Conservation (phyloP, 2,797 vertebrate species). For the Myotis daubentonii region DNA sequence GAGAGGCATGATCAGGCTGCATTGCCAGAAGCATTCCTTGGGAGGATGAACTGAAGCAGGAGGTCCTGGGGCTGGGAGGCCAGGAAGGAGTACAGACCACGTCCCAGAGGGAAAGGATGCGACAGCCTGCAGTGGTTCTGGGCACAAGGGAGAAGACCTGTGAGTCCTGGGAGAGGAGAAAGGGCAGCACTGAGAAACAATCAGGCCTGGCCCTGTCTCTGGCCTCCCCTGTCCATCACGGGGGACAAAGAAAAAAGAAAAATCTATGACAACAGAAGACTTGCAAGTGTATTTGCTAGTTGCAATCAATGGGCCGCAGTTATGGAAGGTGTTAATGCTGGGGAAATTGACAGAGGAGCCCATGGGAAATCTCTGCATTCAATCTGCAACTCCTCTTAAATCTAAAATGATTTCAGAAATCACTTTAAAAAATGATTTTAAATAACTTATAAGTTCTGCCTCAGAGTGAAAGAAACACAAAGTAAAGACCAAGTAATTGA, state of each 20-base stretch:
- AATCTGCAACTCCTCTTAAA: background rate
- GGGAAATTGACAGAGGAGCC: too few relatives aligned
- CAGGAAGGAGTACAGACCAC: background rate
- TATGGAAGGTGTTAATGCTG: background rate
- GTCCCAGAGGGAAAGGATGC: too few relatives aligned
- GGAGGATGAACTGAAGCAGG: background rate
- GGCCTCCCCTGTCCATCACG: background rate
- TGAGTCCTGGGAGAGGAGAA: background rate
- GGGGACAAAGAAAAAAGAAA: background rate
- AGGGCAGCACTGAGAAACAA: background rate
- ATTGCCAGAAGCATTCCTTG: background rate
- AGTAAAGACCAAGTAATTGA: background rate
- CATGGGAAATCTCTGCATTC: background rate
- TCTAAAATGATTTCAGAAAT: background rate
- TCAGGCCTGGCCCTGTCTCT: background rate
- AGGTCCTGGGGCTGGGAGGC: background rate
- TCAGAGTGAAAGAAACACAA: background rate
- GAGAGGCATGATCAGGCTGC: background rate
- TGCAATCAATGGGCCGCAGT: background rate
- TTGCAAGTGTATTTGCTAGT: background rate
- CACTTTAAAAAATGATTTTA: background rate
- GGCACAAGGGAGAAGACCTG: too few relatives aligned
- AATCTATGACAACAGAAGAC: background rate
- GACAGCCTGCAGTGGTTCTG: background rate
- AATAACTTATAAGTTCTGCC: background rate